Evolutionary conservation across 2,113 vertebrate genomes (phyloP), one percentile per base, ranked within the genome.

Genomic region (Poicephalus meyeri): DNA sequence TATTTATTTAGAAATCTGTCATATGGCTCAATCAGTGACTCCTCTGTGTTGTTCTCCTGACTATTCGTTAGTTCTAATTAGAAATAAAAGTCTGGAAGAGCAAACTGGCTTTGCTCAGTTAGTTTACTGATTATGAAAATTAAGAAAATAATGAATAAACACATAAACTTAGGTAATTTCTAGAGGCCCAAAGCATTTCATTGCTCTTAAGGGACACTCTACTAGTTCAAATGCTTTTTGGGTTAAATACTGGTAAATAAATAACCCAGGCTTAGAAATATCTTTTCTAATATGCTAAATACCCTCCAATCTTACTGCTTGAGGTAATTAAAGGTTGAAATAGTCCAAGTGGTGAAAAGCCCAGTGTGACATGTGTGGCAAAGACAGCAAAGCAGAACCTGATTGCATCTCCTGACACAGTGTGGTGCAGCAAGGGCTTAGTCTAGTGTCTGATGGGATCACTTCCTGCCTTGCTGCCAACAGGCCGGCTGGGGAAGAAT

Each of bases 401-500:
- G 46, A 17, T 1, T 39, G 33, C 23, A 11, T 47, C 24, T 81
- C 35, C 64, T 87, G 64, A 4, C 19, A 31, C 52, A 8, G 28
- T 60, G 16, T 35, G 44, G 21, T 18, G 11, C 4, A 1, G n/a
- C 0, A 0, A 33, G 21, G 44, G 16, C 23, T 72, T 16, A 50
- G 12, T 11, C 12, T 0, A 0, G 3, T 11, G 64, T 65, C 10
- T 2, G 6, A 4, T 5, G 19, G 78, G 58, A 37, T 78, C 39
- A 9, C 1, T 18, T 58, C 33, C 72, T 29, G 10, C 0, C 7
- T 39, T 29, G 9, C 39, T n/a, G 77, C 2, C 1, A 8, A 4
- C 13, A 11, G 85, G 12, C 42, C 53, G 52, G 37, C 46, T 49
- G 42, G 35, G 42, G 47, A 60, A 53, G 35, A 8, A 41, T 53